Evolutionary conservation across 2,888 invertebrate genomes (phyloP).

Genomic region (Cylloceria caligata): DNA sequence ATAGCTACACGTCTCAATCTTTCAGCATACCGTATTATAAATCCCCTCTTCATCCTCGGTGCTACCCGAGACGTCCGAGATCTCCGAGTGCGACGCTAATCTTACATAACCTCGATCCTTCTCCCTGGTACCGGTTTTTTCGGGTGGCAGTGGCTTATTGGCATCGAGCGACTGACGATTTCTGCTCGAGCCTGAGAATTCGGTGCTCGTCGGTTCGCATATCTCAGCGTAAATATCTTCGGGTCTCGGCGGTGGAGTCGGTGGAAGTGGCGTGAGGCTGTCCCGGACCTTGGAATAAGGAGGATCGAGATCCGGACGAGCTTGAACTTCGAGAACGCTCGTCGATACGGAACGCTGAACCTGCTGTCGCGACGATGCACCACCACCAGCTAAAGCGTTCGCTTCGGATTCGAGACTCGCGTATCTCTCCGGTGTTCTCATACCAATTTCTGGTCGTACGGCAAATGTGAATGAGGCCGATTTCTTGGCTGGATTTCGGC

Average conservation of each 20-base stretch:
- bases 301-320: constrained; percentile 79
- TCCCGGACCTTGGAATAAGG: constrained; percentile 84
- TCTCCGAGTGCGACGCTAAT: constrained; percentile 80
- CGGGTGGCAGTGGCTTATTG: constrained; percentile 74
- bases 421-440: constrained; percentile 81
- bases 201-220: constrained; percentile 75
- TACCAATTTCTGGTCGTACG: constrained; percentile 82
- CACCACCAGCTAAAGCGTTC: constrained; percentile 72
- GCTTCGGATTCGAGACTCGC: constrained; percentile 82
- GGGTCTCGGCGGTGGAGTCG: constrained; percentile 77
- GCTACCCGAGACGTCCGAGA: constrained; percentile 79
- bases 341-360: constrained; percentile 83
- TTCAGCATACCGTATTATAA: constrained; percentile 84
- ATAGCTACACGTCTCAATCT: constrained; percentile 1
- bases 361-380: constrained; percentile 73
- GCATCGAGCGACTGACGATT: constrained; percentile 63
- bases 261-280: constrained; percentile 80
- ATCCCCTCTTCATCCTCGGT: constrained; percentile 83
- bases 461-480: constrained; percentile 83
- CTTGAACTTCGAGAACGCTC: constrained; percentile 79
- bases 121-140: constrained; percentile 73
- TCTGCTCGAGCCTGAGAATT: constrained; percentile 61
- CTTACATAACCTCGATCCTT: constrained; percentile 81
- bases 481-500: constrained; percentile 82
- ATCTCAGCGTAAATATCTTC: constrained; percentile 84